A percentile compares a stretch with the other conserved stretches of the same genome.
Conservation (phyloP, 2,113 vertebrate genomes). For the Lanius ludovicianus region DNA sequence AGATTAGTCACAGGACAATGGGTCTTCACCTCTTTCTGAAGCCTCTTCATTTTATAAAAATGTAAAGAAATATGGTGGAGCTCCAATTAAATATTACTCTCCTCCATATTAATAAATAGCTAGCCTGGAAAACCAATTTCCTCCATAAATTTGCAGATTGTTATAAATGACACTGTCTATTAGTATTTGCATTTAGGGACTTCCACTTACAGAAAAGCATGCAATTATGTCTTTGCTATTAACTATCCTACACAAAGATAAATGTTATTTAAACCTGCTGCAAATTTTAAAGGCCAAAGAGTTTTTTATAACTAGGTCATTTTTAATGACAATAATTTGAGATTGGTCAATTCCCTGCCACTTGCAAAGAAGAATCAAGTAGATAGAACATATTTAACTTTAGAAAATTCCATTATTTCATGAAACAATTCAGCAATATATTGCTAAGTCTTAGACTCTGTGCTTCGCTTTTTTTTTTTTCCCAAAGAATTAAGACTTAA, state of each 20-base stretch:
- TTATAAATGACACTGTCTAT: slow-evolving; percentile 29
- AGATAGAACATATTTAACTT: slow-evolving; percentile 1
- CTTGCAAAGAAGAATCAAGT: not conserved
- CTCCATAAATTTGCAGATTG: slow-evolving; percentile 14
- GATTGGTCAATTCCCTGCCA: not conserved
- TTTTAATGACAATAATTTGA: slow-evolving; percentile 30
- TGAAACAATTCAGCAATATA: slow-evolving; percentile 11
- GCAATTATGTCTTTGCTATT: slow-evolving; percentile 37
- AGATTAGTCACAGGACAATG: not conserved
- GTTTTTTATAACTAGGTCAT: slow-evolving; percentile 29
- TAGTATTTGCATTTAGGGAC: slow-evolving; percentile 30
- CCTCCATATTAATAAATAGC: not conserved
- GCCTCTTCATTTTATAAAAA: not conserved
- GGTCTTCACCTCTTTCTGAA: not conserved
- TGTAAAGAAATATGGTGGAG: not conserved
- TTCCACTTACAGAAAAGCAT: slow-evolving; percentile 6
- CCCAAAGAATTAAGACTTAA: not conserved
- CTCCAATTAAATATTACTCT: not conserved
- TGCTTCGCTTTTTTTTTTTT: not conserved
- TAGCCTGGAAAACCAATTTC: slow-evolving; percentile 26
- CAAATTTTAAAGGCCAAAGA: slow-evolving; percentile 20
- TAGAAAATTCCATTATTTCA: not conserved
- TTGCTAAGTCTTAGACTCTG: not conserved
- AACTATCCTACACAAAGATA: slow-evolving; percentile 23
- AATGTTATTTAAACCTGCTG: slow-evolving; percentile 22